A percentile compares a stretch with the other conserved stretches of the same genome.
These are phyloP conservation scores for Bombylius major DNA, from an alignment of 2,888 invertebrate genomes.

Conservation along the genomic window DNA sequence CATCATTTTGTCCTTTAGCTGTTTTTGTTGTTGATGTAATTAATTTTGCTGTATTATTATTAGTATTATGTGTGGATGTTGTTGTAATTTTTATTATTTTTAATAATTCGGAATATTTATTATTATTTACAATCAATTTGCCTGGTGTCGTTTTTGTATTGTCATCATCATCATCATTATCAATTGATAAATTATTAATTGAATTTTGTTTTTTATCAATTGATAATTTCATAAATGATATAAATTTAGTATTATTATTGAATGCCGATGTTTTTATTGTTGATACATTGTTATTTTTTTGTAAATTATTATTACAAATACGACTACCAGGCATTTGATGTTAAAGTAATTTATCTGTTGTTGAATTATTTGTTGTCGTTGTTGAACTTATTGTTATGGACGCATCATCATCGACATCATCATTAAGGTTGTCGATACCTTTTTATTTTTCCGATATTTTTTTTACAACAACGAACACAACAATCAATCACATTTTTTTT, in stretches of 20 bases:
- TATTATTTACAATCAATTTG: too few species aligned
- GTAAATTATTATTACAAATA: not conserved
- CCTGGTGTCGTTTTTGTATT: not conserved
- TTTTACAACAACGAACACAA: not conserved
- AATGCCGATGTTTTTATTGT: not conserved
- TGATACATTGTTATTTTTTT: not conserved
- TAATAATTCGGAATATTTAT: too few species aligned
- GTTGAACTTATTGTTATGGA: conserved; percentile 14
- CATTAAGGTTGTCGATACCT: conserved; percentile 11
- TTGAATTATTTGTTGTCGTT: conserved; percentile 14
- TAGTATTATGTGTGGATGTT: too few species aligned
- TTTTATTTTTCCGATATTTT: not conserved
- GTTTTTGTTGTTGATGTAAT: not conserved
- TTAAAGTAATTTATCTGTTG: conserved; percentile 15
- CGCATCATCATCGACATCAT: conserved; percentile 10
- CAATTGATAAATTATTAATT: not conserved
- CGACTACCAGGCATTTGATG: conserved; percentile 10
- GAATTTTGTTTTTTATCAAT: too few species aligned
- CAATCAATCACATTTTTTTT: not conserved
- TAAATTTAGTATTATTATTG: not conserved
- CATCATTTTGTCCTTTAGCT: not conserved
- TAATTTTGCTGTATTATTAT: not conserved
- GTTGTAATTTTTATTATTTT: too few species aligned
- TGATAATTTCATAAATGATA: not conserved
- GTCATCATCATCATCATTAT: not conserved